Evolutionary conservation across 1,140 invertebrate species (phyloP).

Genomic region (Proctacanthus coquilletti): DNA sequence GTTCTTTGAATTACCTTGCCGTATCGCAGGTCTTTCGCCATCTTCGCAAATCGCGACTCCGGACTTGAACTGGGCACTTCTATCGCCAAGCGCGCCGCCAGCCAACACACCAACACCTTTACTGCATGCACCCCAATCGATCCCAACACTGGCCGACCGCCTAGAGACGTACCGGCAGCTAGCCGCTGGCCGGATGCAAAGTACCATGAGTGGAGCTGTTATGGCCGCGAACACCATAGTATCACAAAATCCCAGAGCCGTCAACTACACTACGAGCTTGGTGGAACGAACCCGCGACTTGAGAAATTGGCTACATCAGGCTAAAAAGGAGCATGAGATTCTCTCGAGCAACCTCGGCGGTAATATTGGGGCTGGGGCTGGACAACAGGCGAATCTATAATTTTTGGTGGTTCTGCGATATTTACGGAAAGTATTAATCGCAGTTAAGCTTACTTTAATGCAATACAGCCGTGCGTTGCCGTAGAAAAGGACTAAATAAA

Average conservation of each 20-base stretch:
- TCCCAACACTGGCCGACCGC: slow-evolving; percentile 34
- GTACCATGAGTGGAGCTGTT: slow-evolving; percentile 18
- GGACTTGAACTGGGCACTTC: slow-evolving; percentile 41
- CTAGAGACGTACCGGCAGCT: slow-evolving; percentile 35
- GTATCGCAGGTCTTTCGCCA: slow-evolving; percentile 18
- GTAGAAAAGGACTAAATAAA: too few species aligned
- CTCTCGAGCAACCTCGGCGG: slow-evolving; percentile 12
- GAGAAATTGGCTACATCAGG: slow-evolving; percentile 41
- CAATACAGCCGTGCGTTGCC: too few species aligned
- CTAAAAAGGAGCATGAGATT: slow-evolving; percentile 25
- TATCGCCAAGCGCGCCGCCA: slow-evolving; percentile 11
- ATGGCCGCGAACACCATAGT: slow-evolving; percentile 31
- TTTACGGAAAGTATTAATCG: not conserved
- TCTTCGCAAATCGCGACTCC: slow-evolving; percentile 41
- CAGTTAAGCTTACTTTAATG: too few species aligned
- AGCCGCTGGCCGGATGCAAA: slow-evolving; percentile 22
- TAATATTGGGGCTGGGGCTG: not conserved
- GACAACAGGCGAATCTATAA: slow-evolving; percentile 5
- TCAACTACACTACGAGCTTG: slow-evolving; percentile 35
- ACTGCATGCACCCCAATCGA: slow-evolving; percentile 30
- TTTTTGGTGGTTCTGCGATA: not conserved
- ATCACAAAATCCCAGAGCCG: slow-evolving; percentile 31
- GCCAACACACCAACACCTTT: slow-evolving; percentile 5
- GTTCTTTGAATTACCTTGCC: not conserved
- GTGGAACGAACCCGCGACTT: slow-evolving; percentile 47